A percentile compares a stretch with the other conserved stretches of the same genome.
These are phyloP conservation scores for Neoarius graeffei DNA, from an alignment of 2,113 vertebrate species.

Conservation along the genomic window DNA sequence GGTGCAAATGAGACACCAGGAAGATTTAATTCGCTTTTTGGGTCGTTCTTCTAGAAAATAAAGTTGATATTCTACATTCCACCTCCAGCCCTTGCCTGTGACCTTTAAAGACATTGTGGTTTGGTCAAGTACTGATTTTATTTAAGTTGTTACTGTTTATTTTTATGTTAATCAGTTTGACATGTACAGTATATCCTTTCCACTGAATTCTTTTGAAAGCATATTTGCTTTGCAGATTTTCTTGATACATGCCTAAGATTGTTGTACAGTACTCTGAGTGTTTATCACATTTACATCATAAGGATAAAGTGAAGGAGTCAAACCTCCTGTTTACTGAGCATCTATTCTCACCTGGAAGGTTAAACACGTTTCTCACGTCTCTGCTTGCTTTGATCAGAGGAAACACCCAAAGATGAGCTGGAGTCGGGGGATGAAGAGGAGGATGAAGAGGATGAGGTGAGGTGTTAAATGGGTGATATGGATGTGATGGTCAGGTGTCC, in stretches of 20 bases:
- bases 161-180: neutral
- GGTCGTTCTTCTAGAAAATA: too few species aligned
- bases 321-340: neutral
- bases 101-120: neutral
- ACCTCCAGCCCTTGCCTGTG: too few species aligned
- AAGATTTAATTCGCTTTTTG: too few species aligned
- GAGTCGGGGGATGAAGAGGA: constrained; percentile 94
- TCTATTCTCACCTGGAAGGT: neutral
- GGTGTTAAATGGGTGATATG: constrained; percentile 43
- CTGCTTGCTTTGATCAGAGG: constrained; percentile 67
- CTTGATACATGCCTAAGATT: neutral
- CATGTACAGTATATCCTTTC: neutral
- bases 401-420: constrained; percentile 72
- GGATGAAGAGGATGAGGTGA: constrained; percentile 85
- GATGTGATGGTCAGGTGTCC: neutral
- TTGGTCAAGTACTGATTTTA: neutral
- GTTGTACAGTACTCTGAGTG: neutral
- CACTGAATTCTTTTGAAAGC: neutral
- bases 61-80: too few species aligned
- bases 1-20: too few species aligned
- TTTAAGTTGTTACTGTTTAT: neutral
- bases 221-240: neutral
- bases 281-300: neutral
- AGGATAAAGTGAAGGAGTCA: neutral
- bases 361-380: neutral